Evolutionary conservation across 2,797 vertebrate species (phyloP).

Genomic region (Salmo trutta): DNA sequence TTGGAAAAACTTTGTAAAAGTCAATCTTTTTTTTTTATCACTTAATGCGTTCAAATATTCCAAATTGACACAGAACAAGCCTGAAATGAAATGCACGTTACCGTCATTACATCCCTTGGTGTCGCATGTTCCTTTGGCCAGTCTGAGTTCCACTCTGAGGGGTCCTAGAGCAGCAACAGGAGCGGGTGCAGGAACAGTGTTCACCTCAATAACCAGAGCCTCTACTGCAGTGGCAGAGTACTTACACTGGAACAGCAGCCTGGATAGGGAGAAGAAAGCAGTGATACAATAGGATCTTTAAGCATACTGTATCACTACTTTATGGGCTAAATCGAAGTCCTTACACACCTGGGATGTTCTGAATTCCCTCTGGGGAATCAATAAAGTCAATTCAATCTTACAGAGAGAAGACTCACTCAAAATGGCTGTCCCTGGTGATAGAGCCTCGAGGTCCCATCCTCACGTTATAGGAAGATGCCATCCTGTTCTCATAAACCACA

Average conservation of each 20-base stretch:
- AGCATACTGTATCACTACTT: neutral
- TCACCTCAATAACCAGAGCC: slow-evolving; percentile 67
- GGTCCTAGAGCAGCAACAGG: slow-evolving; percentile 59
- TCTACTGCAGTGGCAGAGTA: slow-evolving; percentile 62
- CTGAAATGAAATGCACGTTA: neutral
- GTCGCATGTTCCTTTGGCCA: slow-evolving; percentile 70
- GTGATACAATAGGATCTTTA: neutral
- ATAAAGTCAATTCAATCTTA: neutral
- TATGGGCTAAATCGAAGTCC: neutral
- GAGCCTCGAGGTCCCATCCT: slow-evolving; percentile 70
- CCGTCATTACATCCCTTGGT: slow-evolving; percentile 62
- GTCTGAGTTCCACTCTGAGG: slow-evolving; percentile 67
- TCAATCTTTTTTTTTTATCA: neutral
- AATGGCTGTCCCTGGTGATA: slow-evolving; percentile 75
- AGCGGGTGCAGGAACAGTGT: slow-evolving; percentile 58
- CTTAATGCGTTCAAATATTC: neutral
- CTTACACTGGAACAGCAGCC: slow-evolving; percentile 75
- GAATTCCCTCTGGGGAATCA: neutral
- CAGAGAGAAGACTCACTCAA: slow-evolving; percentile 67
- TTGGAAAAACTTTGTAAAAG: neutral
- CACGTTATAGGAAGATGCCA: slow-evolving; percentile 73
- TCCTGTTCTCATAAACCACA: slow-evolving; percentile 76
- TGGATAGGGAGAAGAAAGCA: slow-evolving; percentile 24
- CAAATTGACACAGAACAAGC: neutral
- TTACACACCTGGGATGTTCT: neutral